A percentile compares a stretch with the other conserved stretches of the same genome.
Conservation (phyloP, 2,113 vertebrate species). For the Girardinichthys multiradiatus region DNA sequence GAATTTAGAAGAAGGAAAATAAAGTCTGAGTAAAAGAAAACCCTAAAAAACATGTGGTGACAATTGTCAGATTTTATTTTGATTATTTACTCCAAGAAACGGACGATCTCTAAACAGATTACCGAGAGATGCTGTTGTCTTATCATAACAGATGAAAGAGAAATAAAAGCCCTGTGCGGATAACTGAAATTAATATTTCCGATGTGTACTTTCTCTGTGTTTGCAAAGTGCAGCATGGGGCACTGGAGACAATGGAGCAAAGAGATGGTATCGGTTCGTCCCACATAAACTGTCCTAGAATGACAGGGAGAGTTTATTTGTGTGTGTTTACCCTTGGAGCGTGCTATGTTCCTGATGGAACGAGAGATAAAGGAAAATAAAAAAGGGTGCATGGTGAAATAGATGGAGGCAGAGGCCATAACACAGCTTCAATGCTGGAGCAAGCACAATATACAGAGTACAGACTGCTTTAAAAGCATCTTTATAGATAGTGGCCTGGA, state of each 20-base stretch:
- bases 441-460: conserved; percentile 11
- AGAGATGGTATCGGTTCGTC: conserved; percentile 70
- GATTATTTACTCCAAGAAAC: conserved; percentile 10
- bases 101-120: conserved; percentile 6
- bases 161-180: conserved; percentile 43
- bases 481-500: neutral
- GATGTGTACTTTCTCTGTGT: conserved; percentile 69
- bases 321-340: conserved; percentile 74
- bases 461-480: neutral
- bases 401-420: conserved; percentile 5
- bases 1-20: neutral
- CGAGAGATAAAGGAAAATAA: conserved; percentile 43
- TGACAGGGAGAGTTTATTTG: conserved; percentile 58
- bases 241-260: conserved; percentile 66
- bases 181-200: conserved; percentile 65
- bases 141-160: conserved; percentile 43
- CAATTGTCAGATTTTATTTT: neutral
- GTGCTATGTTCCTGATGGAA: conserved; percentile 70
- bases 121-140: conserved; percentile 6
- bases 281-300: conserved; percentile 73
- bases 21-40: neutral
- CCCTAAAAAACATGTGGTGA: neutral
- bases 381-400: neutral
- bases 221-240: conserved; percentile 69
- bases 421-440: conserved; percentile 15